Evolutionary conservation across 2,113 vertebrate genomes (phyloP), one percentile per base, ranked within the genome.

Genomic region (Podarcis raffonei): DNA sequence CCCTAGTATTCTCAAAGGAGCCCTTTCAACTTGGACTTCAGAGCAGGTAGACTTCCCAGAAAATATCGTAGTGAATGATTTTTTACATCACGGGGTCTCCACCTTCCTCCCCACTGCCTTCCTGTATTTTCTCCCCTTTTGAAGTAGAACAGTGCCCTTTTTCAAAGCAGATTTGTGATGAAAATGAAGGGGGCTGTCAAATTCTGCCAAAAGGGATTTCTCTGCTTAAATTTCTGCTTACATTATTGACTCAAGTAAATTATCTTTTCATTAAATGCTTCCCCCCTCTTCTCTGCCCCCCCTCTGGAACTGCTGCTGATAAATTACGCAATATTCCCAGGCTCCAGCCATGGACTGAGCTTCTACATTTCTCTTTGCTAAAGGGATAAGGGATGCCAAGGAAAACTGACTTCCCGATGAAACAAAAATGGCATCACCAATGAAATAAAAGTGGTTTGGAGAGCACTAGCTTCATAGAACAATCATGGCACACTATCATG

Each of bases 201-300:
- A 71, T 90, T 82, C 71, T 93, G 92, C 95, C 95, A 96, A 94
- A 95, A 94, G 76, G 86, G 91, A 95, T 92, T 94, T 95, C 86
- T 95, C 84, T 85, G 80, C 89, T 96, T 94, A 89, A 90, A 93
- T 93, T 95, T 92, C 80, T 94, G 83, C 92, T 95, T 93, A 92
- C 69, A 65, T 95, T 95, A 95, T 92, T 94, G 92, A 95, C 93
- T 94, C 88, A 91, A 90, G 89, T 92, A 95, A 96, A 94, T 97
- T 95, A 89, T 94, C 93, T 95, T 96, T 96, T 93, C 90, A 93
- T 94, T 93, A 90, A 96, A 94, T 95, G 81, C 92, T 97, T 96
- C 92, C 74, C 68, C 2, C 91, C 35, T 57, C 30, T 37, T 83
- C 80, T 94, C 91, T 48, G 42, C 8, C 23, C 18, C 18, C 7